Base-by-base conservation (phyloP, 2,113 vertebrate species). In the Malurus elegans region DNA sequence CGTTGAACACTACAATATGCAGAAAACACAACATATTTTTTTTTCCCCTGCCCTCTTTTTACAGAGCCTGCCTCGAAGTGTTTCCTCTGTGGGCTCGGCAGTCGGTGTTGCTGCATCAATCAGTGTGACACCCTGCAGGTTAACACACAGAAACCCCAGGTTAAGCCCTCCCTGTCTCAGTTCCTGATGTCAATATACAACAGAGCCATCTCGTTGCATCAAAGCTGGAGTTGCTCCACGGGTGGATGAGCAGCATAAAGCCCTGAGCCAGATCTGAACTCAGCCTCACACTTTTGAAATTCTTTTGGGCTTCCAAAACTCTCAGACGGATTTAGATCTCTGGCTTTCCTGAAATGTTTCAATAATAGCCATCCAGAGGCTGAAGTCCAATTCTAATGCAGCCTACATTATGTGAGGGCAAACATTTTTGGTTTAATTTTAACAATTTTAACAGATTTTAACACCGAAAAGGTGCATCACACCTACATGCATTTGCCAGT, bases 21-120 rank as follows among this genome's bases (percentile, higher is more conserved):
- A 36, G 69, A 87, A 7, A 67, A 54, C 28, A 65, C 3, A 9
- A 14, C 18, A 62, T 15, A 32, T 50, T 34, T 3, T 1, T 1
- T 28, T 87, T 80, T 79, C 32, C 38, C 12, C 44, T 64, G 32
- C 20, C 8, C 11, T 67, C 13, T 66, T 61, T 10, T 42, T 78
- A 65, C 2, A 74, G 28, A 61, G 17, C 32, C 60, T 70, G 13
- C 31, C 28, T 0, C 69, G 62, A 90, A 88, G 58, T 26, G 25
- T 29, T 1, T 45, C 6, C 34, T 25, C 51, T 54, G 38, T 40
- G 53, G 29, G 42, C 44, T 64, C 1, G 0, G 38, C 18, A 11
- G 28, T 6, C 0, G 0, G 9, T 10, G 1, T 9, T 29, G 53
- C 51, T 83, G 34, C 23, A 34, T 36, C 2, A 1, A 32, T 42